Conservation (phyloP, 2,797 vertebrate genomes). For the Huso huso region DNA sequence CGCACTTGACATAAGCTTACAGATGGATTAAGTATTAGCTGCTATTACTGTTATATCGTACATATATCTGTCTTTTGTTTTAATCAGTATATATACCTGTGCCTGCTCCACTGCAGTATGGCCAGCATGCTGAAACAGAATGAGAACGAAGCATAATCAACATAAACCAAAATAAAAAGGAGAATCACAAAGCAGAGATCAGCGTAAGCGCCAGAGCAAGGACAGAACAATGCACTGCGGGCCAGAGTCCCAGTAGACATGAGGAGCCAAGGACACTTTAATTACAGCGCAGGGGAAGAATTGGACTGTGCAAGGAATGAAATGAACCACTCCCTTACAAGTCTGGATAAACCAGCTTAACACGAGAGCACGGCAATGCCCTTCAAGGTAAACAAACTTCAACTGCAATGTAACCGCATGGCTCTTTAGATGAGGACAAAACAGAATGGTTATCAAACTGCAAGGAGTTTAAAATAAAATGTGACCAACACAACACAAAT, state of each 20-base stretch:
- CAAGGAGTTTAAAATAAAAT: no score
- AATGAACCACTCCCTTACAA: background rate
- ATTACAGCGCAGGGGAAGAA: no score
- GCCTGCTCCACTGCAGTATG: background rate
- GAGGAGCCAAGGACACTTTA: no score
- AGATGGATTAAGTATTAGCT: background rate
- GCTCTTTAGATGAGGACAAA: no score
- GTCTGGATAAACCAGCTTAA: background rate
- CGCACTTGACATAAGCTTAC: background rate
- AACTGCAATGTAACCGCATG: no score
- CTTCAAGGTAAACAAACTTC: no score
- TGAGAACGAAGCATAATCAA: background rate
- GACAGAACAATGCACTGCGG: background rate
- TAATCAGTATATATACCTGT: background rate
- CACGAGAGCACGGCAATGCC: no score
- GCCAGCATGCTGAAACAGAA: conserved; percentile 29
- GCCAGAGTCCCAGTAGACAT: background rate
- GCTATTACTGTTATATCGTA: background rate
- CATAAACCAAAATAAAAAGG: background rate
- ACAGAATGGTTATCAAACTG: no score
- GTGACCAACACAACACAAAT: no score
- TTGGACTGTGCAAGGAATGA: background rate
- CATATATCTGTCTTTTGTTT: background rate
- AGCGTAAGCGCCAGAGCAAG: background rate
- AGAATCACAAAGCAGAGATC: background rate